Percentiles rank a stretch among this genome's conserved stretches.
Conservation (phyloP, 2,888 invertebrate species). For the Apamea anceps region DNA sequence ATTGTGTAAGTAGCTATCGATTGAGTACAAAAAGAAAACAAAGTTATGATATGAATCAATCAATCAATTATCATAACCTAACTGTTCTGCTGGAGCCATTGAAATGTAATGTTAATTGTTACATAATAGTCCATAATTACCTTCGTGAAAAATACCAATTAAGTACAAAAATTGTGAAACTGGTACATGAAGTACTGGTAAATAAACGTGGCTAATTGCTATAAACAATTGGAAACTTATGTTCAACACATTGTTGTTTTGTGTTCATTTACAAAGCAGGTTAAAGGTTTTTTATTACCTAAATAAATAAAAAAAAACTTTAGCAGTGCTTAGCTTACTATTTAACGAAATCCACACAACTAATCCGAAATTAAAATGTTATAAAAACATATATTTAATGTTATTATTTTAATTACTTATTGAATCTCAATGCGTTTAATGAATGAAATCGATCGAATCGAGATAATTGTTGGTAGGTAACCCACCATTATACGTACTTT, state of each 20-base stretch:
- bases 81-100: not conserved
- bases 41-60: too few species aligned
- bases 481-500: constrained; percentile 22
- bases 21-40: too few species aligned
- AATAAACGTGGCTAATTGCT: constrained; percentile 17
- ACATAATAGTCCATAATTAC: constrained; percentile 8
- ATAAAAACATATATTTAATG: not conserved
- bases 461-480: too few species aligned
- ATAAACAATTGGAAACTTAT: constrained; percentile 5
- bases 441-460: constrained; percentile 3
- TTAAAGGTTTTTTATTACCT: not conserved
- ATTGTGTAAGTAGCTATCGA: too few species aligned
- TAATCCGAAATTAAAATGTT: not conserved
- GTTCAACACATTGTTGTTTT: not conserved
- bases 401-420: not conserved
- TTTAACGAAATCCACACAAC: not conserved
- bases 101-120: not conserved
- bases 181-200: not conserved
- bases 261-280: not conserved
- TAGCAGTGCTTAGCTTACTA: not conserved
- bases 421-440: not conserved
- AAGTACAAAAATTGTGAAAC: constrained; percentile 3
- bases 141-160: constrained; percentile 22
- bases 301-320: not conserved
- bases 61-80: not conserved